phyloP scores from a whole-genome alignment of 2,888 invertebrate genomes.

The Chrysomela aeneicollis region DNA sequence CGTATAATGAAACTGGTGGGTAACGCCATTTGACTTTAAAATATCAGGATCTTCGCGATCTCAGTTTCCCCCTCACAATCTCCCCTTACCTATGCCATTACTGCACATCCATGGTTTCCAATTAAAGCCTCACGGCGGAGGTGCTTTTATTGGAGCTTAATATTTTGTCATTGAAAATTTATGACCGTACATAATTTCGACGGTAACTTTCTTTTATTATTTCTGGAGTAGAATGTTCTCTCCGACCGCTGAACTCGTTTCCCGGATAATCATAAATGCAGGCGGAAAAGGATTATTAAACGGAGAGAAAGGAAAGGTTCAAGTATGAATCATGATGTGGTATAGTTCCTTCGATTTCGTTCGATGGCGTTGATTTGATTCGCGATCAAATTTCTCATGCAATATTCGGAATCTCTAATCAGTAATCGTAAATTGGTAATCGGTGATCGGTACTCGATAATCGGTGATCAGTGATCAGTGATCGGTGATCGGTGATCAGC shows the following conservation, averaged over 20 bases:
- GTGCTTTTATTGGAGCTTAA: conserved; percentile 40
- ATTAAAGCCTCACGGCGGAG: conserved; percentile 40
- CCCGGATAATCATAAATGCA: neutral
- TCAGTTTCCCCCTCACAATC: conserved; percentile 52
- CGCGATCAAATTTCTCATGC: too few species aligned
- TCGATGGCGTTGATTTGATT: too few species aligned
- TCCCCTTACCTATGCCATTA: conserved; percentile 41
- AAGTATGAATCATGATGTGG: too few species aligned
- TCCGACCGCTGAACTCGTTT: conserved; percentile 4
- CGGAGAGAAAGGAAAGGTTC: neutral
- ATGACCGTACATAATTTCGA: conserved; percentile 23
- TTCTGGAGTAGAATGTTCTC: conserved; percentile 11
- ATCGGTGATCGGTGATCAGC: too few species aligned
- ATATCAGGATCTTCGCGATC: conserved; percentile 56
- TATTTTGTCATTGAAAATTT: conserved; percentile 43
- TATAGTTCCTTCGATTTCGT: too few species aligned
- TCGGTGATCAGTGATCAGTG: too few species aligned
- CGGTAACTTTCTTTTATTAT: conserved; percentile 25
- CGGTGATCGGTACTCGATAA: too few species aligned
- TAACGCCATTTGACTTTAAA: conserved; percentile 59
- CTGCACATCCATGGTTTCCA: conserved; percentile 35
- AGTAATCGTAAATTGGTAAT: too few species aligned
- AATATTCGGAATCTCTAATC: too few species aligned
- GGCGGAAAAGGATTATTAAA: neutral
- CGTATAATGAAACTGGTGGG: conserved; percentile 57